These are phyloP conservation scores for Cheilosia pagana DNA, from an alignment of 2,888 invertebrate species.

Conservation along the genomic window DNA sequence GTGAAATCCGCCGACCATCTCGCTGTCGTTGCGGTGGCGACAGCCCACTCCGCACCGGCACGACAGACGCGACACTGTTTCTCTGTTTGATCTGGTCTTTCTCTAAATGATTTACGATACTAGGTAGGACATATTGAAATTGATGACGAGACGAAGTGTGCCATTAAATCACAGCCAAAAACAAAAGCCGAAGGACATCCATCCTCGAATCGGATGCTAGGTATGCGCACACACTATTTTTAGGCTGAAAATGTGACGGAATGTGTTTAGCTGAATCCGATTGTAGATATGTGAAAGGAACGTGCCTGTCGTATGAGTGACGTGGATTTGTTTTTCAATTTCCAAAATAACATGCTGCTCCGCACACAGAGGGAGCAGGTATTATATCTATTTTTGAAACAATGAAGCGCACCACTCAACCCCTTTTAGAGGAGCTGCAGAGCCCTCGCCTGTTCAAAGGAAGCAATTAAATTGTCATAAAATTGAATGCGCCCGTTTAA, in stretches of 20 bases:
- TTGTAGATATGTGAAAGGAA: slow-evolving; percentile 30
- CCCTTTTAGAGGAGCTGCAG: slow-evolving; percentile 13
- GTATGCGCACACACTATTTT: slow-evolving; percentile 43
- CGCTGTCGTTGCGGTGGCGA: slow-evolving; percentile 18
- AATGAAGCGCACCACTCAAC: slow-evolving; percentile 39
- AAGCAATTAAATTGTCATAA: slow-evolving; percentile 75
- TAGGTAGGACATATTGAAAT: slow-evolving; percentile 55
- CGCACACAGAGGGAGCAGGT: not conserved
- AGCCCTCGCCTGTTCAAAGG: slow-evolving; percentile 64
- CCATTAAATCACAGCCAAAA: slow-evolving; percentile 66
- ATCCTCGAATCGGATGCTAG: slow-evolving; percentile 47
- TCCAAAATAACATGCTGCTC: slow-evolving; percentile 57
- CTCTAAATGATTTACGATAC: slow-evolving; percentile 66
- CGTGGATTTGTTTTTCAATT: slow-evolving; percentile 72
- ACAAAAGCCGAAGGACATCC: slow-evolving; percentile 62
- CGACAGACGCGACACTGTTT: slow-evolving; percentile 3
- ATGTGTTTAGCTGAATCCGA: slow-evolving; percentile 12
- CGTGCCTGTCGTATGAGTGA: slow-evolving; percentile 61
- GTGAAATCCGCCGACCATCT: slow-evolving; percentile 20
- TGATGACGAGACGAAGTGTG: slow-evolving; percentile 71
- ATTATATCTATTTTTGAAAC: slow-evolving; percentile 59
- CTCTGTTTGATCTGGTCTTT: slow-evolving; percentile 55
- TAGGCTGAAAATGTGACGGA: slow-evolving; percentile 2
- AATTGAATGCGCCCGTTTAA: slow-evolving; percentile 70
- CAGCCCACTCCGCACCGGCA: not conserved